Evolutionary conservation across 30 jellyfish, hydroid and myxozoan genomes (phyloP), one percentile per base, ranked within the genome.

Genomic region (Catostylus mosaicus): DNA sequence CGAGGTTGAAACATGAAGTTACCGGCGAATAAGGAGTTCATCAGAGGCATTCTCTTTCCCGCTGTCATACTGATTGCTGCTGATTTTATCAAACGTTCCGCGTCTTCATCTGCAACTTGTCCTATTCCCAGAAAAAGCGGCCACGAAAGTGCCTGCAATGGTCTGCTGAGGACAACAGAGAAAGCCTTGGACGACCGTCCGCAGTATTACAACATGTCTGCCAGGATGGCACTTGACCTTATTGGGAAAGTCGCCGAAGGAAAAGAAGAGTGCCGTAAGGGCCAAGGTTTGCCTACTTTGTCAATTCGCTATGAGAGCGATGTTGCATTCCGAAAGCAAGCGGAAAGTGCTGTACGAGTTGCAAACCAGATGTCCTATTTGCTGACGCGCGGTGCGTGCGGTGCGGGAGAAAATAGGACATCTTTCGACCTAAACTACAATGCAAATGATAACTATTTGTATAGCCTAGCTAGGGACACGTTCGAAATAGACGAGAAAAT

Each of bases 281-380:
- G 31, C 0, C 50, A 20, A 2, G 29, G n/a, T 11, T n/a, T 82
- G 9, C 87, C 80, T 30, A 47, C 69, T 9, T 54, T 82, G 51
- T 34, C 82, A 54, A 82, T 82, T 33, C 85, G 79, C 26, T 82
- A 63, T 38, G 93, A 82, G 69, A 82, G 93, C 56, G 54, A 11
- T 60, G 61, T 36, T 24, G 62, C 79, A 23, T 82, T 82, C 27
- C 61, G 74, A 34, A 60, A 30, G 32, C 86, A 82, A 56, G 93
- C 93, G 48, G 75, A 69, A 11, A 56, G 30, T n/a, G 93, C 93
- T 1, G 72, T 82, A 34, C 93, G 93, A 57, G 36, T 62, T 20
- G 93, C 93, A 32, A 82, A 82, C 71, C 71, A 51, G 56, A 51
- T 82, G 87, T 82, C 93, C 7, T 75, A 69, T 32, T 22, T 82